A percentile compares a stretch with the other conserved stretches of the same genome.
phyloP scores from a whole-genome alignment of 2,797 vertebrate genomes.

The Jordanella pulchra region DNA sequence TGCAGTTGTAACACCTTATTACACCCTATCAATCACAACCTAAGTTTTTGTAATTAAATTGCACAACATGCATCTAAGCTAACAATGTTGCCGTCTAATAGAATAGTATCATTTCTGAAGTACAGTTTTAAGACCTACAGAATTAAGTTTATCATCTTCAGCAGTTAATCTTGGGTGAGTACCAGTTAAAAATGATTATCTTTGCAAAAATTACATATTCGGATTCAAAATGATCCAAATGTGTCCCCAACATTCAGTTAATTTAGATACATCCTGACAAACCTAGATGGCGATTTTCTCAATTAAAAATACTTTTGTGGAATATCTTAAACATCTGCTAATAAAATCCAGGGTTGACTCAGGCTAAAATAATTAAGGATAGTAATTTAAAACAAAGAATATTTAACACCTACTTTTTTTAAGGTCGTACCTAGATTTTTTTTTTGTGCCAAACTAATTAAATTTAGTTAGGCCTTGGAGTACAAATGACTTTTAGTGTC shows the following conservation, averaged over 20 bases:
- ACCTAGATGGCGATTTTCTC: not conserved
- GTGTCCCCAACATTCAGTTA: not conserved
- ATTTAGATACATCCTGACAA: not conserved
- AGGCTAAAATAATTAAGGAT: conserved; percentile 8
- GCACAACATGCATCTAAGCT: not conserved
- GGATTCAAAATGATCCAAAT: not conserved
- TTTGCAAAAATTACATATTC: conserved; percentile 27
- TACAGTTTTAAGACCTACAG: conserved; percentile 2
- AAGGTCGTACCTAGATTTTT: not conserved
- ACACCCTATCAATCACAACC: no score
- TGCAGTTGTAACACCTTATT: no score
- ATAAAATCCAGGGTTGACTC: not conserved
- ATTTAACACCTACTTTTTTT: conserved; percentile 21
- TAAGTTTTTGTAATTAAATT: not conserved
- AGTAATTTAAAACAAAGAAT: conserved; percentile 29
- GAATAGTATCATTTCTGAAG: not conserved
- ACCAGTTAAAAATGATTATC: not conserved
- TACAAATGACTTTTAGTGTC: no score
- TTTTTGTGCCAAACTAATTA: no score
- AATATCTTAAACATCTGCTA: not conserved
- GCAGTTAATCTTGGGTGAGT: conserved; percentile 33
- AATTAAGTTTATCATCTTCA: conserved; percentile 1
- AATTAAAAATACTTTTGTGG: not conserved
- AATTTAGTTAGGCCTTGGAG: no score
- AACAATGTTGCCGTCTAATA: not conserved